Conservation (phyloP, 2,888 invertebrate genomes). For the Doris montereyensis region DNA sequence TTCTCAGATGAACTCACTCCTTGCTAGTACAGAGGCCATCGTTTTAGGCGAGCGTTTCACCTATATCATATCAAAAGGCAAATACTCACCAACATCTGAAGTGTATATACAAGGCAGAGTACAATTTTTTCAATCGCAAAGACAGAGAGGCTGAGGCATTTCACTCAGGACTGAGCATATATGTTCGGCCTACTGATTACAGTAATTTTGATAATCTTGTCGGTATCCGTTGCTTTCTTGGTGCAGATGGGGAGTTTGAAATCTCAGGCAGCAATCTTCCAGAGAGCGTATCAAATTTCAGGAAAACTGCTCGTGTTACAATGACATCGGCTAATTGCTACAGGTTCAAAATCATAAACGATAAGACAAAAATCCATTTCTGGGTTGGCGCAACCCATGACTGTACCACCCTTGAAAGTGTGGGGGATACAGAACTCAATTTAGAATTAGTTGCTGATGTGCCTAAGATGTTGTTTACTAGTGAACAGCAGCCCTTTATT, state of each 20-base stretch:
- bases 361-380: slow-evolving; percentile 53
- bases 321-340: slow-evolving; percentile 60
- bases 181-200: slow-evolving; percentile 57
- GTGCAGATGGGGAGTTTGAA: slow-evolving; percentile 58
- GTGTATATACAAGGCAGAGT: slow-evolving; percentile 58
- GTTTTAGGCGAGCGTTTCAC: slow-evolving; percentile 58
- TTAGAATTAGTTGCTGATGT: slow-evolving; percentile 52
- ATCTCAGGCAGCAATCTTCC: slow-evolving; percentile 53
- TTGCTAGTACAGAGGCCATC: slow-evolving; percentile 63
- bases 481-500: slow-evolving; percentile 59
- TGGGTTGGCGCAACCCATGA: slow-evolving; percentile 57
- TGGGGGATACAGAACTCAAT: slow-evolving; percentile 48
- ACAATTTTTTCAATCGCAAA: slow-evolving; percentile 57
- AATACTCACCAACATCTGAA: slow-evolving; percentile 53
- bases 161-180: slow-evolving; percentile 60
- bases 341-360: slow-evolving; percentile 58
- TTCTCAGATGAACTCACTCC: slow-evolving; percentile 59
- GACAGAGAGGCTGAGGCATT: slow-evolving; percentile 50
- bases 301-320: slow-evolving; percentile 54
- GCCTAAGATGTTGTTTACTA: slow-evolving; percentile 47
- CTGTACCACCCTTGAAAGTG: slow-evolving; percentile 61
- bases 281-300: slow-evolving; percentile 46
- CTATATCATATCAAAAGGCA: slow-evolving; percentile 59
- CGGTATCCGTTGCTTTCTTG: slow-evolving; percentile 63
- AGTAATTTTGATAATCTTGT: slow-evolving; percentile 59